Percentiles rank a stretch among this genome's conserved stretches.
phyloP scores from a whole-genome alignment of 2,797 vertebrate species.

The Melanogrammus aeglefinus region DNA sequence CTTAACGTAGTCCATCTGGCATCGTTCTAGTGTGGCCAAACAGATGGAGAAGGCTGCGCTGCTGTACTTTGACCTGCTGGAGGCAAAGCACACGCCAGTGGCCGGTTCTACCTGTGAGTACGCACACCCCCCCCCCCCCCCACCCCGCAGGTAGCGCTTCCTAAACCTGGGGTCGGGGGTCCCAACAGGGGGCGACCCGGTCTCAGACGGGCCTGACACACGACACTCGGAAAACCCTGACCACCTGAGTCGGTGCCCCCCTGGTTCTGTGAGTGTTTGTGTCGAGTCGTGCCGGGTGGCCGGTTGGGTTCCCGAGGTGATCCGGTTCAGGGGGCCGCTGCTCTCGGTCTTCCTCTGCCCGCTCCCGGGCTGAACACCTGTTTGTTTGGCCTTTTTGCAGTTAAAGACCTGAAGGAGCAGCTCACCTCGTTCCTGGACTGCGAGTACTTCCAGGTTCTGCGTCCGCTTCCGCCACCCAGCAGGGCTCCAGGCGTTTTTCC shows the following conservation, averaged over 20 bases:
- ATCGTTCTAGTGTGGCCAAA: conserved; percentile 78
- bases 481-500: conserved; percentile 48
- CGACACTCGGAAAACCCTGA: not conserved
- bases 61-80: conserved; percentile 87
- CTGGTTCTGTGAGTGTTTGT: not conserved
- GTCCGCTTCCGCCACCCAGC: conserved; percentile 70
- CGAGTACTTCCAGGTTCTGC: conserved; percentile 86
- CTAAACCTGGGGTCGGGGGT: not conserved
- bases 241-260: not conserved
- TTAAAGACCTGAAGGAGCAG: conserved; percentile 86
- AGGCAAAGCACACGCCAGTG: conserved; percentile 87
- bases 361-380: not conserved
- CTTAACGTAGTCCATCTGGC: not conserved
- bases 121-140: not conserved
- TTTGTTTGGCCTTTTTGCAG: conserved; percentile 53
- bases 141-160: not conserved
- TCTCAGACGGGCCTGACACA: no score
- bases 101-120: conserved; percentile 92
- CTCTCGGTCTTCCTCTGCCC: no score
- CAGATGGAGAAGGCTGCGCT: conserved; percentile 87
- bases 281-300: not conserved
- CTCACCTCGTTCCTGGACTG: conserved; percentile 81
- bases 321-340: not conserved
- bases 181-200: no score
- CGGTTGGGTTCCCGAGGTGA: not conserved